Evolutionary conservation across 1,140 invertebrate genomes (phyloP).

Genomic region (Psix sp.): DNA sequence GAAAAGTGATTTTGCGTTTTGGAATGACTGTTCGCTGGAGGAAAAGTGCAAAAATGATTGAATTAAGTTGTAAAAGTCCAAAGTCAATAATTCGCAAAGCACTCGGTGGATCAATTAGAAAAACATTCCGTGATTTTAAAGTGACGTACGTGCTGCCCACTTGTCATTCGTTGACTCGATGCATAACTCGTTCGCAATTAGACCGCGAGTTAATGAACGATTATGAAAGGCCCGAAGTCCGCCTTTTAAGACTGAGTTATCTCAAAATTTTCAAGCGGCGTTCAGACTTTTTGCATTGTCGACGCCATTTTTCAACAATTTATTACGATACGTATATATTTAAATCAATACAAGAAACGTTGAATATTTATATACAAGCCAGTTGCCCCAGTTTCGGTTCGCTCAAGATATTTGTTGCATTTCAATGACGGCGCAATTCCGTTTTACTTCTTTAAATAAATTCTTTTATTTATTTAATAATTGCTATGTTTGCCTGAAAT

Average conservation of each 20-base stretch:
- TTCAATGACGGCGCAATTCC: conserved; percentile 35
- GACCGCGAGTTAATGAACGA: conserved; percentile 53
- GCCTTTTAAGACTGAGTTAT: conserved; percentile 28
- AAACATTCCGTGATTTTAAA: conserved; percentile 53
- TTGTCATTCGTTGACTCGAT: conserved; percentile 54
- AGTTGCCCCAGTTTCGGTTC: conserved; percentile 47
- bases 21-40: neutral
- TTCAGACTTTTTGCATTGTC: conserved; percentile 34
- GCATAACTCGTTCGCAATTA: conserved; percentile 57
- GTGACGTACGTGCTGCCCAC: conserved; percentile 50
- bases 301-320: conserved; percentile 34
- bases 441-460: conserved; percentile 24
- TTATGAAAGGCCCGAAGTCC: conserved; percentile 54
- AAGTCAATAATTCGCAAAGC: conserved; percentile 46
- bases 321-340: conserved; percentile 45
- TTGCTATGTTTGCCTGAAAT: too few species aligned
- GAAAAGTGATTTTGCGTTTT: conserved; percentile 1
- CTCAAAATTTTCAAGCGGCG: conserved; percentile 42
- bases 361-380: conserved; percentile 50
- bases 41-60: conserved; percentile 22
- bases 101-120: conserved; percentile 49
- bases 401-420: conserved; percentile 50
- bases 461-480: conserved; percentile 10
- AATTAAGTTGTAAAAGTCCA: conserved; percentile 28
- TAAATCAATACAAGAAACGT: conserved; percentile 48